Percentiles rank a stretch among this genome's conserved stretches.
phyloP scores from a whole-genome alignment of 2,888 invertebrate species.

The Lottia scabra region DNA sequence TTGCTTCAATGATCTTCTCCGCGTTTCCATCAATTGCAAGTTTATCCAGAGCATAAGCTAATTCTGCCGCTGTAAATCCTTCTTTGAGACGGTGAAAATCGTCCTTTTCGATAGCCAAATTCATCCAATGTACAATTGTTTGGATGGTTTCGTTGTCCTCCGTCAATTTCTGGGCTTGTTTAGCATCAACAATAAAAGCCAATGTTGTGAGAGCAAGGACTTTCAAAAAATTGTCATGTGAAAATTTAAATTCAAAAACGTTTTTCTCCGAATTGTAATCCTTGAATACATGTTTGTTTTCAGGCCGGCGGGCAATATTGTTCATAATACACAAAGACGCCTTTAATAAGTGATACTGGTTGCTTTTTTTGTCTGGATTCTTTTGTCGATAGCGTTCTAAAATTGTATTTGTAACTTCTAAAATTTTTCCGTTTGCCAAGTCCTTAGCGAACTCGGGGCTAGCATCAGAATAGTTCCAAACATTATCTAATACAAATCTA shows the following conservation, averaged over 20 bases:
- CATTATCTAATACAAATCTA: slow-evolving; percentile 62
- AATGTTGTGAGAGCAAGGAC: slow-evolving; percentile 58
- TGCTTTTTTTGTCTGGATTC: background rate
- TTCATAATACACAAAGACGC: slow-evolving; percentile 63
- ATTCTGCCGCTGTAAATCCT: background rate
- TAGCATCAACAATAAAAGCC: slow-evolving; percentile 59
- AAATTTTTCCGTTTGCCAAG: background rate
- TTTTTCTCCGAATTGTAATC: slow-evolving; percentile 59
- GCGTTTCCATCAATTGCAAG: background rate
- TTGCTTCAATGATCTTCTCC: background rate
- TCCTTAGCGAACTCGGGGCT: slow-evolving; percentile 56
- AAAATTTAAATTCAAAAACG: background rate
- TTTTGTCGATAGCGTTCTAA: background rate
- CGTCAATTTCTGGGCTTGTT: slow-evolving; percentile 30
- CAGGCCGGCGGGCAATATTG: slow-evolving; percentile 60
- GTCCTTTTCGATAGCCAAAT: background rate
- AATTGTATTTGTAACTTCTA: background rate
- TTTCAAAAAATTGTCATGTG: slow-evolving; percentile 60
- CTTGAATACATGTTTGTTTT: slow-evolving; percentile 57
- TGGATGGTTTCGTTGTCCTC: background rate
- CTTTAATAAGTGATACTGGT: slow-evolving; percentile 56
- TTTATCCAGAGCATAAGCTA: background rate
- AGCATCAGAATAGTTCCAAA: slow-evolving; percentile 65
- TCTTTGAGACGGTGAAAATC: background rate
- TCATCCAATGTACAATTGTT: background rate